Percentiles rank a stretch among this genome's conserved stretches.
Evolutionary conservation across 2,888 invertebrate genomes (phyloP).

Genomic region (Sylvicola fuscatus): DNA sequence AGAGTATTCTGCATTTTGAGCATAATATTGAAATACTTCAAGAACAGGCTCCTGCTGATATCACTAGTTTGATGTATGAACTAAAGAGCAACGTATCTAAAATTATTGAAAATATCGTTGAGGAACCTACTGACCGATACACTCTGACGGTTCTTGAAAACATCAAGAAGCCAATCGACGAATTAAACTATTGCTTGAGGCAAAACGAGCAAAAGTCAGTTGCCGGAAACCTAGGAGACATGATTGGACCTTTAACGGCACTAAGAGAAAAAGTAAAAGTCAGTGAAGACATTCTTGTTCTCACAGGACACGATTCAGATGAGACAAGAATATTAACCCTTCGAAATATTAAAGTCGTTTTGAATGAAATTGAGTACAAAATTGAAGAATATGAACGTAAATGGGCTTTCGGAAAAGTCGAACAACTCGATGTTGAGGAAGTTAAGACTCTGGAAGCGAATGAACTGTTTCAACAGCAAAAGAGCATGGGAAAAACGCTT

Average conservation of each 20-base stretch:
- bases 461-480: background rate
- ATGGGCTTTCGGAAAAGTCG: background rate
- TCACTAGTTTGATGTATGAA: constrained; percentile 18
- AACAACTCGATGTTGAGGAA: background rate
- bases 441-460: background rate
- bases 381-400: constrained; percentile 18
- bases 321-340: constrained; percentile 15
- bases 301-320: constrained; percentile 1
- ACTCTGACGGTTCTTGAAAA: constrained; percentile 27
- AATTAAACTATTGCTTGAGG: constrained; percentile 25
- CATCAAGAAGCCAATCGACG: constrained; percentile 30
- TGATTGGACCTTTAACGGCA: constrained; percentile 20
- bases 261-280: constrained; percentile 19
- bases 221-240: constrained; percentile 19
- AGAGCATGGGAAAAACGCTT: constrained; percentile 4
- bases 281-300: constrained; percentile 13
- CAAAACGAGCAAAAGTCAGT: constrained; percentile 23
- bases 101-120: constrained; percentile 33
- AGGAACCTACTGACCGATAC: constrained; percentile 20
- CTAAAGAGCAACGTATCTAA: constrained; percentile 32
- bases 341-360: constrained; percentile 15
- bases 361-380: constrained; percentile 17
- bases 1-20: constrained; percentile 23
- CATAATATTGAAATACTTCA: constrained; percentile 20
- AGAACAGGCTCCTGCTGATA: constrained; percentile 13